These are phyloP conservation scores for Tapirus indicus DNA, from an alignment of 2,797 vertebrate genomes.

Conservation along the genomic window DNA sequence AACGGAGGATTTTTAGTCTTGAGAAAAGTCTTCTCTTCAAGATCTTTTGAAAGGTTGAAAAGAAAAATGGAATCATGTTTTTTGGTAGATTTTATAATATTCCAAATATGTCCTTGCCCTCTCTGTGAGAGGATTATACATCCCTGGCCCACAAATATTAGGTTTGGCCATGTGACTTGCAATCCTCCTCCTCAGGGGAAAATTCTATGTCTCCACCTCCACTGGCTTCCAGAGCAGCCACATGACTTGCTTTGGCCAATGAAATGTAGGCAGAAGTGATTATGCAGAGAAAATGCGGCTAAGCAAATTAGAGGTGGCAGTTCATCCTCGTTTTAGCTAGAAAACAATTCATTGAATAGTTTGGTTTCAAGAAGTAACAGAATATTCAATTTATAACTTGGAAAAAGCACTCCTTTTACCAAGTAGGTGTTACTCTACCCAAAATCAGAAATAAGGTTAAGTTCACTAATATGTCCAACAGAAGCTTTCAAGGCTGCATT, in stretches of 20 bases:
- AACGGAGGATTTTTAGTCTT: not conserved
- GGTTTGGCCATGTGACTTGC: not conserved
- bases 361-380: not conserved
- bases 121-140: not conserved
- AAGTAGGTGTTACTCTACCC: not conserved
- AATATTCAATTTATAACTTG: constrained; percentile 4
- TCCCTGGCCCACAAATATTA: not conserved
- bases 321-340: not conserved
- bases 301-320: not conserved
- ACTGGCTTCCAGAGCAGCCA: not conserved
- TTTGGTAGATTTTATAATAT: not conserved
- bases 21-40: constrained; percentile 50
- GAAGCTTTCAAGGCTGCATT: constrained; percentile 80
- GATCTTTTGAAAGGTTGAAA: not conserved
- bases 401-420: not conserved
- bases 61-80: not conserved
- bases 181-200: not conserved
- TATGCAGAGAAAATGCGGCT: not conserved
- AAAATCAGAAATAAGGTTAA: constrained; percentile 61
- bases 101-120: not conserved
- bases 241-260: not conserved
- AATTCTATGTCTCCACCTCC: not conserved
- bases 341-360: not conserved
- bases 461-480: constrained; percentile 80
- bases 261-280: not conserved